Evolutionary conservation across 2,797 vertebrate species (phyloP), one percentile per base, ranked within the genome.

Genomic region (Hafferia zeledoni): DNA sequence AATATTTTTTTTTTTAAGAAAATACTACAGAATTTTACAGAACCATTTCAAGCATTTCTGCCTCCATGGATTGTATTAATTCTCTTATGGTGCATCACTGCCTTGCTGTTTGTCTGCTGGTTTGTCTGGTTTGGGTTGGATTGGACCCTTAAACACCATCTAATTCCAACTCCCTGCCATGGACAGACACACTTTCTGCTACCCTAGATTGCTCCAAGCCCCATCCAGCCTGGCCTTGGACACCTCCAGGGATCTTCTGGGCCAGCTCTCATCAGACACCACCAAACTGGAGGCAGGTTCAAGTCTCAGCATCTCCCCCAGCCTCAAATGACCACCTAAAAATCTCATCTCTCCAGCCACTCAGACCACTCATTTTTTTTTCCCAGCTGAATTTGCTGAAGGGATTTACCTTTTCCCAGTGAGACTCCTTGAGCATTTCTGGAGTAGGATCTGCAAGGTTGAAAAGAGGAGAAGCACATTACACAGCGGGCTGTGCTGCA

Each of bases 351-450:
- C 46, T 50, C 37, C 64, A 30, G n/a, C 17, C 43, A 1, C 39
- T 9, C 25, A n/a, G 30, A 15, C n/a, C 59, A 11, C 39, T 25
- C 41, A 0, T 5, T 30, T 57, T 28, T 28, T 7, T 10, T 7
- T 28, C 35, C 33, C 41, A n/a, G 37, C 14, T 3, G 7, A n/a
- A 30, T 74, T 75, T 53, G 27, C 33, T 71, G 0, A 30, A 37
- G 60, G 76, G 39, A 59, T 68, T 94, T 94, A 97, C 96, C 95
- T 96, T 63, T 55, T 74, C 80, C 94, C 91, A 91, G 19, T 46
- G 92, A 53, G 94, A 67, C n/a, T 60, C 35, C 13, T 12, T 56
- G 47, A 93, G 82, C 4, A 33, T 0, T 8, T 19, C 72, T 16
- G 63, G 50, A 8, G 82, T 47, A 27, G 95, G 91, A 47, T 94